Conservation (phyloP, 92 coral and sea anemone species). For the Pocillopora meandrina region DNA sequence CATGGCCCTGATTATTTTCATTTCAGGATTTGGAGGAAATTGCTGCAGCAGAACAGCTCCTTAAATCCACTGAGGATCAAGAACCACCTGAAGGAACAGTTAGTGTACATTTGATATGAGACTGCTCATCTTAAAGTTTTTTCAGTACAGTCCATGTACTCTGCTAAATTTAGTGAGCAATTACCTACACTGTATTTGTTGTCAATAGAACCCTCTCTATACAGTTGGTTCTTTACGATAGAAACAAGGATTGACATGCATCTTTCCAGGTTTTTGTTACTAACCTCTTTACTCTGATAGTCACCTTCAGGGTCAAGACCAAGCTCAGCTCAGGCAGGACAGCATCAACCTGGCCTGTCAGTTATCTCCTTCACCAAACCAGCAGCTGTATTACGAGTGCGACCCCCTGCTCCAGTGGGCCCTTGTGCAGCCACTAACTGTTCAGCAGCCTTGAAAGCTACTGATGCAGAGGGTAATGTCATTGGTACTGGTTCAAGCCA, state of each 20-base stretch:
- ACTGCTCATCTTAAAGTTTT: background rate
- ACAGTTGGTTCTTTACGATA: too few species aligned
- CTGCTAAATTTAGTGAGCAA: too few species aligned
- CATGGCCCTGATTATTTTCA: background rate
- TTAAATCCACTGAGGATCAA: conserved; percentile 49
- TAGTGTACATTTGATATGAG: background rate
- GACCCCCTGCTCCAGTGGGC: conserved; percentile 71
- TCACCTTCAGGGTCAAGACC: conserved; percentile 75
- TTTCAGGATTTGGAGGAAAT: conserved; percentile 32
- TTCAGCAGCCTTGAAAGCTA: conserved; percentile 78
- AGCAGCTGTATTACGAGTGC: conserved; percentile 63
- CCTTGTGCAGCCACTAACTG: conserved; percentile 86
- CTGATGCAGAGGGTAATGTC: conserved; percentile 84
- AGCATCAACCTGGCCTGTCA: conserved; percentile 35
- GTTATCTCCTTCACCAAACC: conserved; percentile 82
- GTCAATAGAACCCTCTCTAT: too few species aligned
- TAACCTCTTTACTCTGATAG: conserved; percentile 27
- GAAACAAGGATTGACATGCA: too few species aligned
- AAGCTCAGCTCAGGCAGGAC: conserved; percentile 70
- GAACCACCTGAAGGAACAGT: conserved; percentile 21
- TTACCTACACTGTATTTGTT: too few species aligned
- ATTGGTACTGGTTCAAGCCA: conserved; percentile 84
- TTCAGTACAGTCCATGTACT: too few species aligned
- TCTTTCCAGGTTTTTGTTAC: background rate
- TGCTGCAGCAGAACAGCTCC: conserved; percentile 29